Evolutionary conservation across 2,797 vertebrate genomes (phyloP).

Genomic region (Squalus acanthias): DNA sequence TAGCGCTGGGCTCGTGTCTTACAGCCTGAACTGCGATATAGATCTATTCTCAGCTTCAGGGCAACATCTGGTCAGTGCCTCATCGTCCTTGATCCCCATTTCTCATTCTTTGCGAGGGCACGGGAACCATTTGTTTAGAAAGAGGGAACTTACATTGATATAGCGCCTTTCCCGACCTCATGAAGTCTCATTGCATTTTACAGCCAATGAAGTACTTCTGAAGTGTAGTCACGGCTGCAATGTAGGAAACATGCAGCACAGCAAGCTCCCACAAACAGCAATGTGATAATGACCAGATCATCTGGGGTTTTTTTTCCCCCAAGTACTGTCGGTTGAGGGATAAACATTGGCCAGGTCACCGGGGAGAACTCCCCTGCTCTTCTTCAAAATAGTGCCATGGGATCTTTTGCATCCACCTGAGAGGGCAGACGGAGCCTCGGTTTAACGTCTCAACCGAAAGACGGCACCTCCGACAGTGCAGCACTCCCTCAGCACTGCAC

Average conservation of each 20-base stretch:
- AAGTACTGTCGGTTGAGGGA: no score
- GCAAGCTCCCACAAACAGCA: not conserved
- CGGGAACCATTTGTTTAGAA: not conserved
- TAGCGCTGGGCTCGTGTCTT: not conserved
- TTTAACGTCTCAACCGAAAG: no score
- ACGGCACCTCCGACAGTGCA: no score
- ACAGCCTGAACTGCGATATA: not conserved
- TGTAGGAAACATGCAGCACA: not conserved
- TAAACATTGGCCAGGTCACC: no score
- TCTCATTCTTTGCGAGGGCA: not conserved
- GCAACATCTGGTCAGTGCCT: not conserved
- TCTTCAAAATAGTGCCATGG: not conserved
- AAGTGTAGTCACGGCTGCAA: not conserved
- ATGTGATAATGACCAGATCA: no score
- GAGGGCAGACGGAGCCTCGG: no score
- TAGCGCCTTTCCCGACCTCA: no score
- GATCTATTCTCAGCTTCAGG: not conserved
- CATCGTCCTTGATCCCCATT: not conserved
- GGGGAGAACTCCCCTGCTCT: no score
- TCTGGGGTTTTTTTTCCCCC: no score
- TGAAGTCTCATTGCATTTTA: not conserved
- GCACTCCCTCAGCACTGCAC: no score
- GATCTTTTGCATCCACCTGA: not conserved
- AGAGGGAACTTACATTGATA: not conserved
- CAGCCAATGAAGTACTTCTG: not conserved